Base-by-base conservation (phyloP, 2,888 invertebrate species). In the Dioctria linearis region DNA sequence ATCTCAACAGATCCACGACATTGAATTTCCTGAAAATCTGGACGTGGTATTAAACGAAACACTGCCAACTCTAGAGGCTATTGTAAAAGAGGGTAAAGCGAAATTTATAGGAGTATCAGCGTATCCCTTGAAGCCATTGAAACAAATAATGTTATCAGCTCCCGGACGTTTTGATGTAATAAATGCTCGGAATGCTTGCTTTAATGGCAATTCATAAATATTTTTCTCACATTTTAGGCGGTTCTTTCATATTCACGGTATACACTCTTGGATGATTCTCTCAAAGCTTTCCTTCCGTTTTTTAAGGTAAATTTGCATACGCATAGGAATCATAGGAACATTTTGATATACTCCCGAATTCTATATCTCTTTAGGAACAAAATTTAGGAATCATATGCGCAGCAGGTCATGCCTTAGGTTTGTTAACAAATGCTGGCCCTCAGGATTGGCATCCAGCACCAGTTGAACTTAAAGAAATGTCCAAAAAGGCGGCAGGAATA, bases 41-140 rank as follows among this genome's bases (percentile, higher is more conserved):
- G 93, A 95, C 61, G 89, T 94, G 8, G 90, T 98, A 3, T 84
- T 97, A 0, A 94, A 95, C 76, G 97, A 98, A 89, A 97, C 97
- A 0, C 87, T 98, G 57, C 98, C 98, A 3, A 92, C 94, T 1
- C 88, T 98, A 9, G 93, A 94, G 84, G 92, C 92, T 84, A 91
- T 95, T 6, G 94, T 95, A 3, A 90, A 92, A 43, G 91, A 93
- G 63, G 94, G 94, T 4, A 94, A 93, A 86, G 95, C 94, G 0
- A 92, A 91, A 82, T 94, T 91, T 86, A 96, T 98, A 83, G 98
- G 98, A 0, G 88, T 98, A 8, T 97, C 97, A 0, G 95, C 94
- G 25, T 98, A 98, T 88, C 95, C 96, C 25, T 89, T 98, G 6
- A 92, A 93, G 0, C 90, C 93, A 40, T 90, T 98, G 85, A 93